Conservation (phyloP, 2,113 vertebrate species). For the Gorsachius goisagi region DNA sequence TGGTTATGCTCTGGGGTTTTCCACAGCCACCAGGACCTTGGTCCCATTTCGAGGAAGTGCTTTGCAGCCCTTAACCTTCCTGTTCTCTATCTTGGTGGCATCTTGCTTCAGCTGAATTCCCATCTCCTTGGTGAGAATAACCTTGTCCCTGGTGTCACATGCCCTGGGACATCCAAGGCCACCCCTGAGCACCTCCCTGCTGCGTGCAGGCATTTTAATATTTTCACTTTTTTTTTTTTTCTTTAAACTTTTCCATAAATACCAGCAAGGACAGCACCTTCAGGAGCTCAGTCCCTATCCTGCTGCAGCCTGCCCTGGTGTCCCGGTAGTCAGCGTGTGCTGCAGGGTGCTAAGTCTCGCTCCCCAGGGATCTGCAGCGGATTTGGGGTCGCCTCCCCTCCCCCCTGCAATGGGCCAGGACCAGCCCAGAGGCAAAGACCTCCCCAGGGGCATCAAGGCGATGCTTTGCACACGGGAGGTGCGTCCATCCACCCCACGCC, state of each 20-base stretch:
- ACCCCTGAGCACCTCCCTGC: fast-evolving
- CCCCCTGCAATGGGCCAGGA: background rate
- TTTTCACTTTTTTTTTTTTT: background rate
- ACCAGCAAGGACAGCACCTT: background rate
- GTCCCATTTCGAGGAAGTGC: background rate
- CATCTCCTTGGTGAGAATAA: background rate
- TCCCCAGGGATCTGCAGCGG: background rate
- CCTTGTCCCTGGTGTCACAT: background rate
- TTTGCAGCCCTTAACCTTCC: background rate
- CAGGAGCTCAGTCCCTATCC: background rate
- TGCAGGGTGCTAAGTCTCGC: background rate
- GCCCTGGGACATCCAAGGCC: background rate
- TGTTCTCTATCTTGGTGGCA: background rate
- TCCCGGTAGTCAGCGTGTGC: background rate
- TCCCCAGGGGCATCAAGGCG: background rate
- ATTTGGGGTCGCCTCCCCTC: background rate
- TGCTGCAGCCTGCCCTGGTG: background rate
- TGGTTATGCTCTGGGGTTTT: background rate
- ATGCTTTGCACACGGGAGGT: background rate
- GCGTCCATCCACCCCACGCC: background rate
- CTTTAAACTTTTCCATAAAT: background rate
- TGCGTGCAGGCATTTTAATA: background rate
- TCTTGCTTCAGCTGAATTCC: background rate
- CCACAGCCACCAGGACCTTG: background rate
- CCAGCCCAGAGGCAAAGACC: background rate